Evolutionary conservation across 2,797 vertebrate species (phyloP), one percentile per base, ranked within the genome.

Genomic region (Urocyon cinereoargenteus): DNA sequence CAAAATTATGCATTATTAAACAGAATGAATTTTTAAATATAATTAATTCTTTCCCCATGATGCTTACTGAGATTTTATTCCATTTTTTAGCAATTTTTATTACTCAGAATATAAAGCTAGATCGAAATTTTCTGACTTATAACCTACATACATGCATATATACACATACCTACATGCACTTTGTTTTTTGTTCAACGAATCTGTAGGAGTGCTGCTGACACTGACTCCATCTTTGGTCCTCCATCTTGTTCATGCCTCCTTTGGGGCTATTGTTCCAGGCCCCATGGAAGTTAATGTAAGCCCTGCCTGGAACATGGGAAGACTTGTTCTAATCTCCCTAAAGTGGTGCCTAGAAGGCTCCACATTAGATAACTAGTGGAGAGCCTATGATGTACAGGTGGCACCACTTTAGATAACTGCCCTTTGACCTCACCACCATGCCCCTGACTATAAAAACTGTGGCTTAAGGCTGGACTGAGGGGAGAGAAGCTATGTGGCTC

Each of bases 31-130:
- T 82, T 91, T 73, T 88, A 68, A 73, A 85, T 87, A 28, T 24
- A 96, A 91, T 91, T 11, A 93, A 86, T 82, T 97, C 3, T 96
- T 96, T 86, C 18, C 10, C 51, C 15, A 62, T 57, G 10, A 78
- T 64, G 3, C 21, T 83, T 77, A 61, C 11, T 70, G 8, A 96
- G n/a, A 64, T 90, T 90, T 91, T 55, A 36, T 70, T 92, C 26
- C 28, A 53, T 55, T 72, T 78, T 93, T 16, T 51, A 96, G n/a
- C 3, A 2, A 89, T 70, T 84, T 93, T 90, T 91, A 59, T 75
- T 85, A 85, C 34, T 78, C 24, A 86, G 53, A 79, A 36, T 78
- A 68, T 51, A 40, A 93, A 84, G 79, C 6, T 49, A 40, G 55
- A 59, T 83, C 51, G 68, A 90, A 31, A 40, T 91, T 75, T 90